A percentile compares a stretch with the other conserved stretches of the same genome.
Evolutionary conservation across 2,888 invertebrate genomes (phyloP).

Genomic region (Uloborus plumipes): DNA sequence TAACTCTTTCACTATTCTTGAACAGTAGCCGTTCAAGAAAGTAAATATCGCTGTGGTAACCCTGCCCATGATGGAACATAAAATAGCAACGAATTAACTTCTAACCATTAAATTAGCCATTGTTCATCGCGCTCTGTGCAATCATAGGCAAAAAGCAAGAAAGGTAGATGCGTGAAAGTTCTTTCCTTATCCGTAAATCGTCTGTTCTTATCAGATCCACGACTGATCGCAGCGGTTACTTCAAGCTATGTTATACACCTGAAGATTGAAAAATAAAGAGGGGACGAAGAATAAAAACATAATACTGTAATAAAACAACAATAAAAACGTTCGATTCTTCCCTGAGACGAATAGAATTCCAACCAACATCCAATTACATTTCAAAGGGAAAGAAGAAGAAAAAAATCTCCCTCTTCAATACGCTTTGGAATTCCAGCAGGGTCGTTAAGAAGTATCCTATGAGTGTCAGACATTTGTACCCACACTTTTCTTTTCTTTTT

Average conservation of each 20-base stretch:
- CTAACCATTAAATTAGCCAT: conserved; percentile 60
- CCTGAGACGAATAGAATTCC: conserved; percentile 52
- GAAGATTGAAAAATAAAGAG: conserved; percentile 16
- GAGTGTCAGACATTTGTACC: conserved; percentile 37
- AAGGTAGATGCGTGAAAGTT: conserved; percentile 45
- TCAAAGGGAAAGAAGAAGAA: conserved; percentile 21
- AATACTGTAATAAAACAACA: conserved; percentile 45
- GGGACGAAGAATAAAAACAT: conserved; percentile 12
- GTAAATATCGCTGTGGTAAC: conserved; percentile 12
- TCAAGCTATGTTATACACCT: conserved; percentile 25
- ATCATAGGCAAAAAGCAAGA: neutral
- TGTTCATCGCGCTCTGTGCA: conserved; percentile 35
- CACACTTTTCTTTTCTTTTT: neutral
- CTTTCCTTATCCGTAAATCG: conserved; percentile 49
- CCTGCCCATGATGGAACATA: conserved; percentile 31
- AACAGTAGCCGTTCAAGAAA: conserved; percentile 20
- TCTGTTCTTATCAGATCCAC: conserved; percentile 60
- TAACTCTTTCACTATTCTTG: neutral
- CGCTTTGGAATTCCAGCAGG: conserved; percentile 30
- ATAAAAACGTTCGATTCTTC: conserved; percentile 54
- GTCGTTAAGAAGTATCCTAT: conserved; percentile 27
- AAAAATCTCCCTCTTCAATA: conserved; percentile 16
- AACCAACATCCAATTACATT: conserved; percentile 56
- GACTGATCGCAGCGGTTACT: conserved; percentile 33
- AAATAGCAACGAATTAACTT: conserved; percentile 51